Base-by-base conservation (phyloP, 2,888 invertebrate genomes). In the Xanthia icteritia region DNA sequence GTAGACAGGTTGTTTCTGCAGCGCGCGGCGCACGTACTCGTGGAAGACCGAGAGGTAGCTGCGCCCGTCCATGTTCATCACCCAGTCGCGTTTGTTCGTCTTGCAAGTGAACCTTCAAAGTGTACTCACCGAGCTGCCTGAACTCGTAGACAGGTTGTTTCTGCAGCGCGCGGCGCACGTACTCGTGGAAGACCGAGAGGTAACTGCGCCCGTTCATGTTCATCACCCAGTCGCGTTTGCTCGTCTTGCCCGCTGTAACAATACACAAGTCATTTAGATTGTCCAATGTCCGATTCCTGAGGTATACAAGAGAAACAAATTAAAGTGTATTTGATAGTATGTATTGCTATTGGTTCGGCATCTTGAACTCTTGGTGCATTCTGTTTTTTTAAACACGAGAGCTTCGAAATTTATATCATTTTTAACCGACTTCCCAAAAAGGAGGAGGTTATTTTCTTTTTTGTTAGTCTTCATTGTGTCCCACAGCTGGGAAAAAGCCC, bases 141-240 rank as follows among this genome's bases (percentile, higher is more conserved):
- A 99, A 99, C 92, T 98, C 98, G 94, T 99, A 99, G 0, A 98
- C 98, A 1, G 99, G 99, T 89, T 99, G 99, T 85, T 99, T 98
- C 93, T 99, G 98, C 79, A 99, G 96, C 6, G 99, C 99, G 92
- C 99, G 98, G 88, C 99, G 99, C 60, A 99, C 99, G 95, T 99
- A 99, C 94, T 99, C 99, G 94, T 99, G 99, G 88, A 99, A 97
- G 92, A 99, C 99, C 87, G 99, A 99, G 15, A 99, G 98, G 93
- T 98, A 98, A 91, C 99, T 99, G 95, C 99, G 99, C 1, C 99
- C 99, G 92, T 98, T 98, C 80, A 99, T 99, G 97, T 99, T 99
- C 98, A 99, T 98, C 84, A 99, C 98, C 98, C 99, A 99, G 93
- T 99, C 99, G 91, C 98, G 98, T 78, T 97, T 97, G 45, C 97